Conservation (phyloP, 2,797 vertebrate genomes). For the Iguana delicatissima region DNA sequence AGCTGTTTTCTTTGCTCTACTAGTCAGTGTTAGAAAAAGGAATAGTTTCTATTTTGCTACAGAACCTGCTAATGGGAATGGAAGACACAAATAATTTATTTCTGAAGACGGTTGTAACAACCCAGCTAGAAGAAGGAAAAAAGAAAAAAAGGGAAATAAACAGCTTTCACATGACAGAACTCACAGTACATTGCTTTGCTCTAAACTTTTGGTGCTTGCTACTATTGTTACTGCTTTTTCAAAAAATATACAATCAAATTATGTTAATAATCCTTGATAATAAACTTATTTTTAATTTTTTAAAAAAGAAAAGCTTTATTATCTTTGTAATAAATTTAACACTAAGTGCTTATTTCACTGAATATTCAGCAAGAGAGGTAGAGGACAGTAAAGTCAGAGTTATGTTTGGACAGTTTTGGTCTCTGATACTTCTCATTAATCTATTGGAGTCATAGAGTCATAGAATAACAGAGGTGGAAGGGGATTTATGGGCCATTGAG, state of each 20-base stretch:
- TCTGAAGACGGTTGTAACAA: conserved; percentile 19
- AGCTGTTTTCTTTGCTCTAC: background rate
- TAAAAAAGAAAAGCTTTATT: background rate
- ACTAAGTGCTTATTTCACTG: background rate
- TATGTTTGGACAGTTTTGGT: background rate
- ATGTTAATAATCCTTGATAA: background rate
- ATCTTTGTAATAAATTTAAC: background rate
- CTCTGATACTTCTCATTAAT: too few species aligned
- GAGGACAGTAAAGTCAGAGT: background rate
- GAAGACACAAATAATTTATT: background rate
- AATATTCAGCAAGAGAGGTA: background rate
- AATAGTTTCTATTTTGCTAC: conserved; percentile 25
- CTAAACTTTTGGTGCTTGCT: background rate
- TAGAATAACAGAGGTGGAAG: too few species aligned
- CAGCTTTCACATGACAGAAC: conserved; percentile 7
- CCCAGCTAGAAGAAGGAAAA: background rate
- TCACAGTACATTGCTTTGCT: conserved; percentile 22
- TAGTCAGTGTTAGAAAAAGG: background rate
- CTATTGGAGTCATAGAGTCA: too few species aligned
- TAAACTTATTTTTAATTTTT: background rate
- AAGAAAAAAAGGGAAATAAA: conserved; percentile 38
- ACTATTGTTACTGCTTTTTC: background rate
- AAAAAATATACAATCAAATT: conserved; percentile 8
- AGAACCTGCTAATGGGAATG: background rate
- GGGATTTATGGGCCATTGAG: too few species aligned